Base-by-base conservation (phyloP, 64 coral and sea anemone species). In the Porites australiensis region DNA sequence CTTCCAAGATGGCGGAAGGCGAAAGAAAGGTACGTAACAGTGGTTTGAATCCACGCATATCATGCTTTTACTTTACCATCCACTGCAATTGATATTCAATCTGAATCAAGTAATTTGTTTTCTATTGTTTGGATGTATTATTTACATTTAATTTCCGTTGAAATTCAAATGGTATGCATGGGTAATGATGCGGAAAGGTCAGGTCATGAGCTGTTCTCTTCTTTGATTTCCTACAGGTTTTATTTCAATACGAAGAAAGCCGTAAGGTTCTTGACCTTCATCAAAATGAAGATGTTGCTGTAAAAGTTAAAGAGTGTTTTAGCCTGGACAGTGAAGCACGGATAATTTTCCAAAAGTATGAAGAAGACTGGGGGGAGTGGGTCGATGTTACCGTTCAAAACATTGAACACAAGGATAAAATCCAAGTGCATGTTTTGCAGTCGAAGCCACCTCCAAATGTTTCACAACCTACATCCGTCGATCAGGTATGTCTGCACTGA, bases 31-130 rank as follows among this genome's bases (percentile, higher is more conserved):
- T n/a, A n/a, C n/a, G n/a, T n/a, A n/a, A n/a, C n/a, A n/a, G n/a
- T n/a, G n/a, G n/a, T n/a, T n/a, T n/a, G n/a, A n/a, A n/a, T n/a
- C n/a, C n/a, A n/a, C n/a, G n/a, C n/a, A n/a, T n/a, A n/a, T n/a
- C n/a, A n/a, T n/a, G n/a, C n/a, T n/a, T 76, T 76, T 76, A 14
- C 43, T 13, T 76, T 44, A 14, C 5, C 6, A 13, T 84, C 4
- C 4, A 64, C 3, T 18, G 19, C 3, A 52, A 81, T 81, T 81
- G 51, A 60, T 52, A 67, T 67, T 67, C 64, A 67, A 67, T 67
- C 64, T 3, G 64, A 67, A 67, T 67, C 64, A 67, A 67, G 64
- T 67, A 67, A 67, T 67, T 20, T 67, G n/a, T n/a, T n/a, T n/a
- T n/a, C n/a, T n/a, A n/a, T n/a, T n/a, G n/a, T n/a, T n/a, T n/a